Conservation (phyloP, 1,140 invertebrate genomes). For the Mamestra configurata region DNA sequence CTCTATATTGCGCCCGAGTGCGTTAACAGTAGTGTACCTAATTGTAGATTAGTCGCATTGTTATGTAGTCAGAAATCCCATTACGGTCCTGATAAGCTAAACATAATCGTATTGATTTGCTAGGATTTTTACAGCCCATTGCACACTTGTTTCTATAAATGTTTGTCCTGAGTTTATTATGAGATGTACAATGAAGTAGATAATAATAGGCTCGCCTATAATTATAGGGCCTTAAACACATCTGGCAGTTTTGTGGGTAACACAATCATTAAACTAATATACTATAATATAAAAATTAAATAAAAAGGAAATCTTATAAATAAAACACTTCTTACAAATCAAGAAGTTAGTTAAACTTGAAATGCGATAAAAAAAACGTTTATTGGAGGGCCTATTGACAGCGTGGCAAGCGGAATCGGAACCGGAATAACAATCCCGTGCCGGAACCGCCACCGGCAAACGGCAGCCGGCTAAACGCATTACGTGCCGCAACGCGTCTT, state of each 20-base stretch:
- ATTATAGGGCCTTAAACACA: too few species aligned
- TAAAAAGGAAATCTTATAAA: background rate
- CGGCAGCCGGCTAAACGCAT: constrained; percentile 59
- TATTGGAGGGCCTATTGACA: constrained; percentile 33
- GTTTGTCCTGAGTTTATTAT: too few species aligned
- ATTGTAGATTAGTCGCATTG: background rate
- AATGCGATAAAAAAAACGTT: constrained; percentile 38
- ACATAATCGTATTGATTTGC: too few species aligned
- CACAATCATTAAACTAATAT: too few species aligned
- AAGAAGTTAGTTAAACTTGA: constrained; percentile 4
- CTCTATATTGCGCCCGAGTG: background rate
- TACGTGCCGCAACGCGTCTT: constrained; percentile 50
- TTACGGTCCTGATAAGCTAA: too few species aligned
- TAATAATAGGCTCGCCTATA: too few species aligned
- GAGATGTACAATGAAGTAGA: too few species aligned
- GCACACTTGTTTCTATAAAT: too few species aligned
- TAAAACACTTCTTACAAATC: constrained; percentile 1
- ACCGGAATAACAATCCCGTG: constrained; percentile 73
- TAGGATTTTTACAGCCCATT: too few species aligned
- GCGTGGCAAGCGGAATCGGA: constrained; percentile 36
- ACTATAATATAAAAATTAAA: too few species aligned
- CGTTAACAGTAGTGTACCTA: background rate
- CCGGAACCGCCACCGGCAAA: constrained; percentile 62
- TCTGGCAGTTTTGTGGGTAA: too few species aligned
- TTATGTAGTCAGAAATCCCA: too few species aligned